These are phyloP conservation scores for Autographa gamma DNA, from an alignment of 2,888 invertebrate species.

Conservation along the genomic window DNA sequence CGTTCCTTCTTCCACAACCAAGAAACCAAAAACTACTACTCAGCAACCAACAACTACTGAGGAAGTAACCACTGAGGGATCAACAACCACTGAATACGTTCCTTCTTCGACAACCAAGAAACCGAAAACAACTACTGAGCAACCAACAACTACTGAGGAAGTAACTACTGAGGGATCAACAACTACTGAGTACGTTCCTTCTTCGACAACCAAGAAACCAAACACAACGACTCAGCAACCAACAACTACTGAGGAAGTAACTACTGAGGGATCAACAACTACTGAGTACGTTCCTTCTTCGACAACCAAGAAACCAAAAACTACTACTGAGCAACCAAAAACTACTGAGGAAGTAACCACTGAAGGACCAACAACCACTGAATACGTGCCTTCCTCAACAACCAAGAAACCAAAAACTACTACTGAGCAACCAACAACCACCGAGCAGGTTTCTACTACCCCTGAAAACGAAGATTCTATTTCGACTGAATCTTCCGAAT, in stretches of 20 bases:
- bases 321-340: too few species aligned
- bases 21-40: neutral
- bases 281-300: too few species aligned
- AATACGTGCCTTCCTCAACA: neutral
- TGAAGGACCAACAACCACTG: neutral
- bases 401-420: neutral
- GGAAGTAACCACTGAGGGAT: neutral
- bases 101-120: neutral
- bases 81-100: constrained; percentile 3
- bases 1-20: too few species aligned
- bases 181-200: neutral
- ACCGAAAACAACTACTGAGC: constrained; percentile 6
- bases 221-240: too few species aligned
- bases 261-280: neutral
- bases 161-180: neutral
- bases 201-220: constrained; percentile 2
- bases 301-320: neutral
- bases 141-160: neutral
- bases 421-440: neutral
- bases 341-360: constrained; percentile 15
- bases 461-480: neutral
- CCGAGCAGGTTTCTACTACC: neutral
- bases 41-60: neutral
- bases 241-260: neutral
- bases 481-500: too few species aligned